phyloP scores from a whole-genome alignment of 2,888 invertebrate species.

The Gerris lacustris region DNA sequence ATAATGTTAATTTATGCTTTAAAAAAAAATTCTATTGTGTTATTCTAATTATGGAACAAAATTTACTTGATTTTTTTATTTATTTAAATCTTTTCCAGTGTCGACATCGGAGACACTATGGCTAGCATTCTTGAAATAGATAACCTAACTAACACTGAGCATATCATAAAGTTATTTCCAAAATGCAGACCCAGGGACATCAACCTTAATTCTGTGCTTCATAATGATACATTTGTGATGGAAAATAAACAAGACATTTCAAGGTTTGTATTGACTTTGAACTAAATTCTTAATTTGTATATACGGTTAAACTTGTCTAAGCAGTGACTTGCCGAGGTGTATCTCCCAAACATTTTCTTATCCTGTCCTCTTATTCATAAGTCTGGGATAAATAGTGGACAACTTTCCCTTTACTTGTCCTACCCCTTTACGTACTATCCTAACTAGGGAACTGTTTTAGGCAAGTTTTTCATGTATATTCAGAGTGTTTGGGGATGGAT shows the following conservation, averaged over 20 bases:
- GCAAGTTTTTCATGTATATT: too few species aligned
- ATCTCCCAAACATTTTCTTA: not conserved
- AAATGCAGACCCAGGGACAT: constrained; percentile 67
- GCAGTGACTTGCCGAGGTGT: too few species aligned
- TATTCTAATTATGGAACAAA: too few species aligned
- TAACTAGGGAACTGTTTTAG: too few species aligned
- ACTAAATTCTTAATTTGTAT: not conserved
- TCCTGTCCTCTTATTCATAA: not conserved
- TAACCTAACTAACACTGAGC: constrained; percentile 47
- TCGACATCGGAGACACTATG: constrained; percentile 29
- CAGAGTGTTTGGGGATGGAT: too few species aligned
- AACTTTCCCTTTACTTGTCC: not conserved
- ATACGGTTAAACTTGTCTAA: too few species aligned
- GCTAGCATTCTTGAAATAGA: constrained; percentile 30
- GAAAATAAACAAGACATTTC: constrained; percentile 32
- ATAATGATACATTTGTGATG: constrained; percentile 40
- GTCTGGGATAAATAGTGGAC: not conserved
- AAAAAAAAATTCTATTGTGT: too few species aligned
- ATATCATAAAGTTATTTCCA: constrained; percentile 72
- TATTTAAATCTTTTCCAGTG: not conserved
- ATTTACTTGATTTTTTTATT: too few species aligned
- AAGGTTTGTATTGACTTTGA: constrained; percentile 16
- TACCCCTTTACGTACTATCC: too few species aligned
- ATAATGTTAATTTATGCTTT: too few species aligned
- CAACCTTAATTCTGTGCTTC: constrained; percentile 44